phyloP scores from a whole-genome alignment of 1,140 invertebrate species.

The Druon quercuslanigerum region DNA sequence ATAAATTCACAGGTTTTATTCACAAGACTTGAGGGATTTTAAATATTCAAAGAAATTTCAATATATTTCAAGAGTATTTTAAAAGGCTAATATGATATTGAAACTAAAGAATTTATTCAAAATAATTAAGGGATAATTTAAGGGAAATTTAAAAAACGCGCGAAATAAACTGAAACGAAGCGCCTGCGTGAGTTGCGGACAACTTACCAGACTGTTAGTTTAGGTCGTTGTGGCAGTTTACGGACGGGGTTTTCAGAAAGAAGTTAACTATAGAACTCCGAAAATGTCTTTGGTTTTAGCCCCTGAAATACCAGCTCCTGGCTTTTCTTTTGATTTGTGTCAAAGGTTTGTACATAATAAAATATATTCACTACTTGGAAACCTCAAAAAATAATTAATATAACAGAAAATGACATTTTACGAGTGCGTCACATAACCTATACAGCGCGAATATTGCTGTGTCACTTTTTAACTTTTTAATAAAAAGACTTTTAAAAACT shows the following conservation, averaged over 20 bases:
- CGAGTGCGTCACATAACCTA: constrained; percentile 57
- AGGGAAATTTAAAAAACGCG: no score
- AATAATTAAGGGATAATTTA: no score
- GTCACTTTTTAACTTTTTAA: constrained; percentile 59
- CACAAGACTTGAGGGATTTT: no score
- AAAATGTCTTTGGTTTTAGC: constrained; percentile 81
- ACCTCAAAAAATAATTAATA: neutral
- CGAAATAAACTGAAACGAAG: no score
- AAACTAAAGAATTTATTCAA: no score
- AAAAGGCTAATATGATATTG: no score
- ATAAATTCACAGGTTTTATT: no score
- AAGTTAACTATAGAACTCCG: neutral
- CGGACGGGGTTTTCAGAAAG: neutral
- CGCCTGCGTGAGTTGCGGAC: no score
- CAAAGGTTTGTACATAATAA: constrained; percentile 79
- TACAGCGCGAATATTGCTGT: constrained; percentile 65
- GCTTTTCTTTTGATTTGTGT: constrained; percentile 92
- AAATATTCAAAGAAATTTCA: no score
- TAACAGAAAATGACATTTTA: neutral
- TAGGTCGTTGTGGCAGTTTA: constrained; percentile 21
- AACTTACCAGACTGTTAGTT: no score
- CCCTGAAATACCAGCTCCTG: constrained; percentile 81
- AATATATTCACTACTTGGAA: neutral
- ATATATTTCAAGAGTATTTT: no score
- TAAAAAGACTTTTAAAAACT: neutral